phyloP scores from a whole-genome alignment of 2,888 invertebrate genomes.

The Eupithecia tripunctaria region DNA sequence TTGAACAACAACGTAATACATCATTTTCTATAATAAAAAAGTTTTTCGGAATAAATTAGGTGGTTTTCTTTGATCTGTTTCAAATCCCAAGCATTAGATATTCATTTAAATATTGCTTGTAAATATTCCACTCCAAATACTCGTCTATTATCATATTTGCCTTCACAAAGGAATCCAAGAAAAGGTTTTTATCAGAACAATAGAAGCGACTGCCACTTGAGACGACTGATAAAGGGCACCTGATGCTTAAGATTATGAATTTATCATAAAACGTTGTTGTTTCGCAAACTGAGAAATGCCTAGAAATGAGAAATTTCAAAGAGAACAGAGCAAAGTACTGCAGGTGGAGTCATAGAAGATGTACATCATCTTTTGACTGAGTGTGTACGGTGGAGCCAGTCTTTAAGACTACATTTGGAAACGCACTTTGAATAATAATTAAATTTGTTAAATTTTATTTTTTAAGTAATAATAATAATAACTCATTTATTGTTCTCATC shows the following conservation, averaged over 20 bases:
- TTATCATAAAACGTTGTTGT: constrained; percentile 14
- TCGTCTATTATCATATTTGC: constrained; percentile 4
- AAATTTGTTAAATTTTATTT: too few species aligned
- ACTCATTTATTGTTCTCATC: too few species aligned
- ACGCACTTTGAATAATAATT: too few species aligned
- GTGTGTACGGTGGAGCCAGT: too few species aligned
- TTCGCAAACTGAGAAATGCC: constrained; percentile 19
- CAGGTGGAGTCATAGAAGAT: too few species aligned
- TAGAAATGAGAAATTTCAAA: neutral
- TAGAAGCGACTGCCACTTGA: constrained; percentile 16
- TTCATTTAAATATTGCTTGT: neutral
- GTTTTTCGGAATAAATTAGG: too few species aligned
- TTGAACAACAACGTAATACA: too few species aligned
- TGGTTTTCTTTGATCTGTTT: neutral
- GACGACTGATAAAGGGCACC: constrained; percentile 20
- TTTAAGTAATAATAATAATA: too few species aligned
- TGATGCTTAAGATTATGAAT: constrained; percentile 25
- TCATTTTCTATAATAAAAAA: too few species aligned
- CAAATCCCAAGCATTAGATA: neutral
- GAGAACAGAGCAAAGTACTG: neutral
- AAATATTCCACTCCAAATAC: neutral
- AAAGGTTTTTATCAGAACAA: constrained; percentile 15
- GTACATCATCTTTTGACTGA: too few species aligned
- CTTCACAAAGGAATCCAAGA: constrained; percentile 20
- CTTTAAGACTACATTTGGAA: too few species aligned